Base-by-base conservation (phyloP, 2,113 vertebrate species). In the Callospermophilus lateralis region DNA sequence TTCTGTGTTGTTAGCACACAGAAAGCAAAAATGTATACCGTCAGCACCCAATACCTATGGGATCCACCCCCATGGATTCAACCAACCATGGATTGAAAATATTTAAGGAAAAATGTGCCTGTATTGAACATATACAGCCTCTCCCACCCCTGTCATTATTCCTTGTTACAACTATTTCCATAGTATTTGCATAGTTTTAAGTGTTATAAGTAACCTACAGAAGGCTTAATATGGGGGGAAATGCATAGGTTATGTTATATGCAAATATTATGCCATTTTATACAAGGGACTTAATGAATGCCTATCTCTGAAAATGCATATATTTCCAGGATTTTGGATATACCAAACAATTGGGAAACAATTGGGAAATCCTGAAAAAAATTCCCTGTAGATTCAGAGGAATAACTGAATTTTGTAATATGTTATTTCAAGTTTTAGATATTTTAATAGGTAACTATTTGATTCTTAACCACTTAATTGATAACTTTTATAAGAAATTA, bases 401-500 rank as follows among this genome's bases (percentile, higher is more conserved):
- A 22, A 78, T 15, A 28, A 65, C 32, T 78, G 1, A 24, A 80
- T 91, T 96, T 90, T 76, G 8, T 73, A 61, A 88, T 53, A 90
- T 87, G 37, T 42, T 85, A 55, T n/a, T 87, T 94, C 1, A 16
- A 61, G 30, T 90, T 94, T 94, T 37, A 58, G 37, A 84, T 84
- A 10, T 61, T 94, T 87, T n/a, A 86, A 42, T 51, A 89, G 48
- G 22, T 73, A 90, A n/a, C 13, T 84, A 12, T 61, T 37, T 55
- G 81, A 88, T 58, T 85, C 4, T 70, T 88, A 93, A 91, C 1
- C 68, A 88, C 48, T 83, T 94, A 93, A 86, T 39, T 42, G 90
- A 84, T 84, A 92, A 84, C 6, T 26, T 95, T 97, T 76, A 79
- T 28, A 11, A 48, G 77, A 95, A 96, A 72, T n/a, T 87, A 93